phyloP scores from a whole-genome alignment of 2,113 vertebrate species.

The Microcebus lehilahytsara region DNA sequence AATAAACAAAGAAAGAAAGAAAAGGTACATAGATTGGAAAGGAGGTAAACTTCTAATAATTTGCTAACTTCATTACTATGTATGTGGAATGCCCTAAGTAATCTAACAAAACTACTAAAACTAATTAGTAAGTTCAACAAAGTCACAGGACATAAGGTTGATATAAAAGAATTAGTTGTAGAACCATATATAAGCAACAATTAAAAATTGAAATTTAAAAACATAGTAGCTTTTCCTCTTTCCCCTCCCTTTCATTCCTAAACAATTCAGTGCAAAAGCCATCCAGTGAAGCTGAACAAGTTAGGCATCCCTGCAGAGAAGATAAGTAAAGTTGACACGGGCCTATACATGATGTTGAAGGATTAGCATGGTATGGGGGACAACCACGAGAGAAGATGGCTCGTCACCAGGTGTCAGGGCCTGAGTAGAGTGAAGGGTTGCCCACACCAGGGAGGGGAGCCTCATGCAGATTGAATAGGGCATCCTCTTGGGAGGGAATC shows the following conservation, averaged over 20 bases:
- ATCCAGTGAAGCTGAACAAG: not conserved
- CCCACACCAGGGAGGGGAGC: not conserved
- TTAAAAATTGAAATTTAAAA: not conserved
- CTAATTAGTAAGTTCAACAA: not conserved
- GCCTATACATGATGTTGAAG: not conserved
- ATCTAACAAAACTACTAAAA: not conserved
- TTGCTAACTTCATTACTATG: not conserved
- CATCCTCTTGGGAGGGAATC: not conserved
- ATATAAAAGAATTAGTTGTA: not conserved
- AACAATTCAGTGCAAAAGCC: not conserved
- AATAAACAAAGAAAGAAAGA: not conserved
- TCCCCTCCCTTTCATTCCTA: not conserved
- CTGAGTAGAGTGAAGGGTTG: not conserved
- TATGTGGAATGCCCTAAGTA: not conserved
- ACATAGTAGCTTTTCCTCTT: not conserved
- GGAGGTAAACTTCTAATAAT: not conserved
- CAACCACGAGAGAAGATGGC: not conserved
- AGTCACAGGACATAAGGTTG: not conserved
- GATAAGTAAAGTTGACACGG: not conserved
- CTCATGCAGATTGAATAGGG: not conserved
- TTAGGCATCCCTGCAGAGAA: not conserved
- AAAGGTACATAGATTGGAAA: not conserved
- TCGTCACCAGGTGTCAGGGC: not conserved
- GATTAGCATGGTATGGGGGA: not conserved
- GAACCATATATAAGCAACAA: not conserved